Conservation (phyloP, 1,140 invertebrate genomes). For the Alviniconcha marisindica region DNA sequence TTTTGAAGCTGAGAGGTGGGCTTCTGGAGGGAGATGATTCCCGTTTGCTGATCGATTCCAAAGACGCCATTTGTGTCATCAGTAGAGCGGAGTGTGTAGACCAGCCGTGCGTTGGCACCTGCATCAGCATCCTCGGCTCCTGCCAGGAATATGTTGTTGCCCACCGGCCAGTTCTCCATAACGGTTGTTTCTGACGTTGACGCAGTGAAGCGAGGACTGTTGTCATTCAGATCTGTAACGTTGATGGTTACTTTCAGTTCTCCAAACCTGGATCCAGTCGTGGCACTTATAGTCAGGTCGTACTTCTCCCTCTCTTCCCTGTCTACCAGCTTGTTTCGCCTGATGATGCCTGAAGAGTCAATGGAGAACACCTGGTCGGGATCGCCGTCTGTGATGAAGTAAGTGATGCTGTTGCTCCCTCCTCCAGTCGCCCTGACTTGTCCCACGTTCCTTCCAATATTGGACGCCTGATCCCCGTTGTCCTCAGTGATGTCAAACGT, state of each 20-base stretch:
- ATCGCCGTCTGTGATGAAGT: constrained; percentile 88
- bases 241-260: constrained; percentile 63
- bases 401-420: constrained; percentile 79
- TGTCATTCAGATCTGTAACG: constrained; percentile 93
- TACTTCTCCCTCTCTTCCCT: constrained; percentile 62
- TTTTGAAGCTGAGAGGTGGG: constrained; percentile 77
- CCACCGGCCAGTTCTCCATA: constrained; percentile 92
- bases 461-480: constrained; percentile 76
- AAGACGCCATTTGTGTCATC: constrained; percentile 84
- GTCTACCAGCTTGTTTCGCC: constrained; percentile 66
- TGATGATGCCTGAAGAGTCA: constrained; percentile 73
- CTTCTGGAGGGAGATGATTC: constrained; percentile 91
- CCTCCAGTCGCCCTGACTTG: constrained; percentile 81
- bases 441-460: constrained; percentile 84
- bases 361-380: constrained; percentile 72
- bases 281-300: constrained; percentile 65
- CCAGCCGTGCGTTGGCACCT: constrained; percentile 88
- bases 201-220: constrained; percentile 88
- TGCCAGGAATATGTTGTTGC: constrained; percentile 92
- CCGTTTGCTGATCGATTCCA: constrained; percentile 88
- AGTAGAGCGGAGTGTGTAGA: constrained; percentile 88
- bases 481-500: constrained; percentile 90
- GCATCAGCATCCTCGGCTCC: constrained; percentile 89
- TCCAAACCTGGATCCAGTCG: constrained; percentile 51
- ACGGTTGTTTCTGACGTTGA: constrained; percentile 84